Percentiles rank a stretch among this genome's conserved stretches.
Conservation (phyloP, 92 coral and sea anemone genomes). For the Palythoa grandiflora region DNA sequence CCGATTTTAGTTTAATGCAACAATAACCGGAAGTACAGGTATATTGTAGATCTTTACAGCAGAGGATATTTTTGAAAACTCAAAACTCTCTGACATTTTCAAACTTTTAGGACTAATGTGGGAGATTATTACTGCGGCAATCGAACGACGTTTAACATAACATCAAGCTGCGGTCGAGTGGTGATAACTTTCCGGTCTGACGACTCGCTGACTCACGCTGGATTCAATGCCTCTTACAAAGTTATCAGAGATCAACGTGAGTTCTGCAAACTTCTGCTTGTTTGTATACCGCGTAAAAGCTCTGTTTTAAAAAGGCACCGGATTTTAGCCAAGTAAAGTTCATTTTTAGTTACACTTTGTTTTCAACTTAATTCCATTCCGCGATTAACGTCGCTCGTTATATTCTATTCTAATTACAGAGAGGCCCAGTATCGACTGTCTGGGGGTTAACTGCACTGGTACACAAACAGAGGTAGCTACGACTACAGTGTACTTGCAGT, state of each 20-base stretch:
- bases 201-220: constrained; percentile 77
- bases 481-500: constrained; percentile 54
- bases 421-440: constrained; percentile 75
- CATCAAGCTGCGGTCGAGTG: constrained; percentile 78
- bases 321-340: neutral
- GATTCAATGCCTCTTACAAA: constrained; percentile 83
- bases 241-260: constrained; percentile 68
- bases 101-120: constrained; percentile 24
- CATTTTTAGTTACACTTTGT: too few species aligned
- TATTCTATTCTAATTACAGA: constrained; percentile 48
- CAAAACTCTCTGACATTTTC: neutral
- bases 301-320: too few species aligned
- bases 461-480: constrained; percentile 62
- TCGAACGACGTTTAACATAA: constrained; percentile 66
- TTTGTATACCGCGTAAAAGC: too few species aligned
- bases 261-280: constrained; percentile 2
- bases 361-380: too few species aligned
- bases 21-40: too few species aligned
- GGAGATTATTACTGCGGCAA: constrained; percentile 78
- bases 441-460: constrained; percentile 65
- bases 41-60: too few species aligned
- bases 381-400: neutral
- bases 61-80: neutral
- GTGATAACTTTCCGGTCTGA: constrained; percentile 76
- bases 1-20: too few species aligned